phyloP scores from a whole-genome alignment of 2,113 vertebrate genomes.

The Ceyx melanurus region DNA sequence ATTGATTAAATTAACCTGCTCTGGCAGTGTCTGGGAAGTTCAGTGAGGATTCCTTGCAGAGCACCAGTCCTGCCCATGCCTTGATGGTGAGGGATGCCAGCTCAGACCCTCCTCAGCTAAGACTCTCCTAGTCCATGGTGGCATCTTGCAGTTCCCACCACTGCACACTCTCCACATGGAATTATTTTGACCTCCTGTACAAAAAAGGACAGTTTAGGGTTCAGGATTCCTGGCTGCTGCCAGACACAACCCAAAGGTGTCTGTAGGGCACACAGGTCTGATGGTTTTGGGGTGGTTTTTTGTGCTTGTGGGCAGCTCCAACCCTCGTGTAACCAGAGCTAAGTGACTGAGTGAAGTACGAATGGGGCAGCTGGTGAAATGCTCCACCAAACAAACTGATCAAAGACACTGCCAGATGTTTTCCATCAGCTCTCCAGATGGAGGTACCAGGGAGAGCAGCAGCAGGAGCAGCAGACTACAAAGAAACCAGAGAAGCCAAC shows the following conservation, averaged over 20 bases:
- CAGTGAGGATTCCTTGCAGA: neutral
- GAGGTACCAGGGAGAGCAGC: slow-evolving; percentile 66
- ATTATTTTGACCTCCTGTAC: neutral
- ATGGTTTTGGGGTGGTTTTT: neutral
- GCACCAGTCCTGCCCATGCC: neutral
- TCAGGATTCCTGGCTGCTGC: neutral
- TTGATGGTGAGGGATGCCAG: neutral
- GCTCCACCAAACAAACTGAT: slow-evolving; percentile 65
- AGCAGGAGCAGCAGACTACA: slow-evolving; percentile 65
- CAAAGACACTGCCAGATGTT: slow-evolving; percentile 77
- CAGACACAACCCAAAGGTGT: neutral
- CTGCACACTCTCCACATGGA: neutral
- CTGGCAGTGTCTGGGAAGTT: neutral
- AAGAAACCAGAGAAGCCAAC: slow-evolving; percentile 74
- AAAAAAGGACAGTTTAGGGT: neutral
- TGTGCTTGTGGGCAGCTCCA: slow-evolving; percentile 16
- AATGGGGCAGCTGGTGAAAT: slow-evolving; percentile 72
- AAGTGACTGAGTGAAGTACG: slow-evolving; percentile 69
- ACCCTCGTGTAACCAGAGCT: slow-evolving; percentile 44
- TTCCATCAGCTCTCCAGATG: slow-evolving; percentile 61
- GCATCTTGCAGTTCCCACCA: neutral
- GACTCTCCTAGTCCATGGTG: neutral
- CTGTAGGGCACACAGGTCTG: neutral
- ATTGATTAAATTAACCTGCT: neutral
- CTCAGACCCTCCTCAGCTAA: neutral